A percentile compares a stretch with the other conserved stretches of the same genome.
These are phyloP conservation scores for Pangasius mekongensis DNA, from an alignment of 2,797 vertebrate species.

Conservation along the genomic window DNA sequence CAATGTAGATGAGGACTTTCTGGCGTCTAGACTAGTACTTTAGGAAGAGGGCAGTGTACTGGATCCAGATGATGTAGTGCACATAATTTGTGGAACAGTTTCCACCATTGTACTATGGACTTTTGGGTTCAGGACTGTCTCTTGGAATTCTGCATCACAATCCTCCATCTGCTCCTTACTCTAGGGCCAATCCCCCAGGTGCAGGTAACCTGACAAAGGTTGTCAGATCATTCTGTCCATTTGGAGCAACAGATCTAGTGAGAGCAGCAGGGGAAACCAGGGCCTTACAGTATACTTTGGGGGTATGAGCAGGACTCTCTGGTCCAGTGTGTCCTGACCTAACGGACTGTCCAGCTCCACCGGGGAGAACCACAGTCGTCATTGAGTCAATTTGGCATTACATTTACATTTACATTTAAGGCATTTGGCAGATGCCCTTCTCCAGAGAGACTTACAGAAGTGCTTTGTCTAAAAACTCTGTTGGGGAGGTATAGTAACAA, in stretches of 20 bases:
- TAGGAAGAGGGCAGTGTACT: not conserved
- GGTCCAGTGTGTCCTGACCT: not conserved
- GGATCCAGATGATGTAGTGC: not conserved
- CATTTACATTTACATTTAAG: too few relatives aligned
- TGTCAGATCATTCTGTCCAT: not conserved
- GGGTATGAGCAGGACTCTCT: not conserved
- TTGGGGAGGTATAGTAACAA: too few relatives aligned
- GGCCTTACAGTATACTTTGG: not conserved
- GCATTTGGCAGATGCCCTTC: too few relatives aligned
- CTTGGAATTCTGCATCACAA: not conserved
- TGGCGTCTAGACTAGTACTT: not conserved
- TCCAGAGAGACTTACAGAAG: too few relatives aligned
- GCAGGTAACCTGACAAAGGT: not conserved
- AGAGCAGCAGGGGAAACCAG: not conserved
- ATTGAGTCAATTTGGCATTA: too few relatives aligned
- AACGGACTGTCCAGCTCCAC: not conserved
- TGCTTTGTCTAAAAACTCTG: too few relatives aligned
- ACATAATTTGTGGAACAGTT: not conserved
- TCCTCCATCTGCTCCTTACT: not conserved
- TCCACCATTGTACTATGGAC: not conserved
- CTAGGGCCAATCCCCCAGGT: too few relatives aligned
- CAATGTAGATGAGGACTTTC: not conserved
- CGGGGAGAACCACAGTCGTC: not conserved
- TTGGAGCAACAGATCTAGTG: not conserved
- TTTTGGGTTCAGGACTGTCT: not conserved